A percentile compares a stretch with the other conserved stretches of the same genome.
Conservation (phyloP, 2,797 vertebrate species). For the Nannoperca obscura region DNA sequence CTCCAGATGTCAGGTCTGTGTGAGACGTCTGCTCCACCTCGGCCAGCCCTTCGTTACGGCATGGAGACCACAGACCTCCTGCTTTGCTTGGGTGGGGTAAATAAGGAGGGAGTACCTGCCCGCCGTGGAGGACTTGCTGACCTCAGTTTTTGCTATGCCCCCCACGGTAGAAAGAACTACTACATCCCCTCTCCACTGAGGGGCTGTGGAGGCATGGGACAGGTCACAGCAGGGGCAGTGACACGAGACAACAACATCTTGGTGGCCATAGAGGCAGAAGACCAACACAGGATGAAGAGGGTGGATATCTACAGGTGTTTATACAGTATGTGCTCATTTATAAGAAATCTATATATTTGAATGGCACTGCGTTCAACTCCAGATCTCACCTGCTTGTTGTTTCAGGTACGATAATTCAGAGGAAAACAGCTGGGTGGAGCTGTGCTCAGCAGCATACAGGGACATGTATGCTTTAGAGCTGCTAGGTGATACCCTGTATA, state of each 20-base stretch:
- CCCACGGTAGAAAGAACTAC: constrained; percentile 82
- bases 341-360: background rate
- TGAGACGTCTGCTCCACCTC: constrained; percentile 74
- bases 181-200: constrained; percentile 90
- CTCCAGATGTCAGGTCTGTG: constrained; percentile 83
- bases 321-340: constrained; percentile 46
- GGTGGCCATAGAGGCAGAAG: constrained; percentile 89
- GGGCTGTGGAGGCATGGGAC: constrained; percentile 81
- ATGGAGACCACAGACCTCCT: constrained; percentile 92
- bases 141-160: constrained; percentile 90
- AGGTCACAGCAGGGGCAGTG: constrained; percentile 88
- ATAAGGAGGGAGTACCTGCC: constrained; percentile 85
- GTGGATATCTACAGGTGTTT: constrained; percentile 90
- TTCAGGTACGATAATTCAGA: constrained; percentile 87
- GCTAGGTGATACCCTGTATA: constrained; percentile 81
- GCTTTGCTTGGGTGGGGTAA: constrained; percentile 89
- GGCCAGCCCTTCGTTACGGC: constrained; percentile 88
- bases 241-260: constrained; percentile 88
- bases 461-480: constrained; percentile 90
- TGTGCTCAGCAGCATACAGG: constrained; percentile 87
- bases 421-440: constrained; percentile 87
- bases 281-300: constrained; percentile 83
- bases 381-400: constrained; percentile 37
- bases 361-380: background rate
- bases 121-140: constrained; percentile 87